Evolutionary conservation across 1,140 invertebrate genomes (phyloP).

Genomic region (Leptinotarsa defecta): DNA sequence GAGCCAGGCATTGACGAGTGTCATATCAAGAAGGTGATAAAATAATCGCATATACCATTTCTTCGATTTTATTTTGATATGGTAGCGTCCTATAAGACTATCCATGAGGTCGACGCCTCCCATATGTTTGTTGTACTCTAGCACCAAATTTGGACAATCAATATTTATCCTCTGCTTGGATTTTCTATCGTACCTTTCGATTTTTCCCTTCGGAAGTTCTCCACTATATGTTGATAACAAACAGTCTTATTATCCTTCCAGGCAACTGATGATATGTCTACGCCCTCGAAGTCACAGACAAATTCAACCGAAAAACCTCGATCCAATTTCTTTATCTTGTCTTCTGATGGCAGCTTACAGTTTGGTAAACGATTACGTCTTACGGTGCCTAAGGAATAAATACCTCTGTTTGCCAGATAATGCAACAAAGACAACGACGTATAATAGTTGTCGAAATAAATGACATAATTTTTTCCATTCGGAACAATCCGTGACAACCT

Average conservation of each 20-base stretch:
- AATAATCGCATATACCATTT: slow-evolving; percentile 55
- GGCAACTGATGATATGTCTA: slow-evolving; percentile 26
- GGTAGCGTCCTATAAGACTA: slow-evolving; percentile 55
- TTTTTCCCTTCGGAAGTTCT: slow-evolving; percentile 12
- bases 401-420: slow-evolving; percentile 38
- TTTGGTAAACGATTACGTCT: slow-evolving; percentile 36
- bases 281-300: not conserved
- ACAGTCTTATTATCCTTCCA: slow-evolving; percentile 15
- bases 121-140: slow-evolving; percentile 51
- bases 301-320: slow-evolving; percentile 27
- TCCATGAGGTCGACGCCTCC: slow-evolving; percentile 58
- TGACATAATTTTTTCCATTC: slow-evolving; percentile 25
- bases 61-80: slow-evolving; percentile 54
- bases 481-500: slow-evolving; percentile 25
- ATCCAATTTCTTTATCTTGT: slow-evolving; percentile 30
- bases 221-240: slow-evolving; percentile 19
- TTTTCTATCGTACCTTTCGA: slow-evolving; percentile 29
- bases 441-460: slow-evolving; percentile 36
- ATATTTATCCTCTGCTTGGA: slow-evolving; percentile 26
- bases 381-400: slow-evolving; percentile 37
- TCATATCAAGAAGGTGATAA: slow-evolving; percentile 45
- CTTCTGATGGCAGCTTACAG: slow-evolving; percentile 32
- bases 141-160: slow-evolving; percentile 25
- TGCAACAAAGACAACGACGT: slow-evolving; percentile 31
- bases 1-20: slow-evolving; percentile 43